Evolutionary conservation across 2,888 invertebrate species (phyloP), one percentile per base, ranked within the genome.

Genomic region (Torymus tubicola): DNA sequence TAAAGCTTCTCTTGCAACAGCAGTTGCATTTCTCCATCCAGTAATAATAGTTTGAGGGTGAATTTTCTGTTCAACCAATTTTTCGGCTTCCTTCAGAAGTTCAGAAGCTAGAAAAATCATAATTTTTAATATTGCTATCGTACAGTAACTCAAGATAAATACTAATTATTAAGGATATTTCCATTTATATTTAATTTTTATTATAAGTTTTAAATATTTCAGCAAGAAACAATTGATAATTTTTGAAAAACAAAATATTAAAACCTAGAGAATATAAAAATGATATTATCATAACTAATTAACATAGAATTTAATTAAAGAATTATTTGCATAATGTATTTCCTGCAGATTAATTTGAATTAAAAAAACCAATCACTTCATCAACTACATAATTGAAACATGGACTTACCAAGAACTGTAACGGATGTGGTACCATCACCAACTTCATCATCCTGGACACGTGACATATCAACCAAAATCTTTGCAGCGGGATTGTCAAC

Each of bases 341-440:
- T 42, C 8, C 0, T 42, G 1, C 8, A 42, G 5, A 8, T 8
- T 8, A 42, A 42, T 42, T 42, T 42, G 10, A 42, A 42, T 8
- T 8, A 8, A 42, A 42, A 42, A 42, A 42, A 42, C 8, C 31
- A 42, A 42, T 8, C 10, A 8, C 8, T 42, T 8, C 1, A 42
- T n/a, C 13, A 81, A 75, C 61, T 61, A 24, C 21, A 42, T 58
- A 21, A 68, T 70, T 63, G 57, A 14, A 53, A 67, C 1, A 16
- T n/a, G 31, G 69, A n/a, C 89, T 85, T 90, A 95, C 95, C 95
- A 83, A 95, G 92, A 61, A 98, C 99, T 74, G 99, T 98, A 0
- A 99, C 99, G 0, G 99, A 99, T 60, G 99, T 99, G n/a, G 99
- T 99, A 14, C 99, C 99, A 93, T 99, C 99, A 64, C 99, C 99